Evolutionary conservation across 2,113 vertebrate genomes (phyloP).

Genomic region (Phaethon lepturus): DNA sequence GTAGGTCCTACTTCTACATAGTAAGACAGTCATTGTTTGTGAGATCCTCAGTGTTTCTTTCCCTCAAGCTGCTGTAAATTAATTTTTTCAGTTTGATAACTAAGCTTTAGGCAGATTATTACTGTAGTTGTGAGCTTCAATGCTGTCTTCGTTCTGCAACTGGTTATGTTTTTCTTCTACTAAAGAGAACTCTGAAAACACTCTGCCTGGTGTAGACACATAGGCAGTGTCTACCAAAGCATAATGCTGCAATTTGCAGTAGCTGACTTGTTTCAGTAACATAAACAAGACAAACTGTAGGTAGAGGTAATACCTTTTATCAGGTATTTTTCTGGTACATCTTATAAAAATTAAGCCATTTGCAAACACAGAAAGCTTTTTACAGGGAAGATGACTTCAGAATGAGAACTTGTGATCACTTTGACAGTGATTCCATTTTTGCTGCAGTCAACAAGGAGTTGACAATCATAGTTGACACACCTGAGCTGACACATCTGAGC

Average conservation of each 20-base stretch:
- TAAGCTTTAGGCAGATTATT: slow-evolving; percentile 28
- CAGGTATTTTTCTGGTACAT: background rate
- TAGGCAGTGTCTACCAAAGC: background rate
- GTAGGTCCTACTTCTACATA: background rate
- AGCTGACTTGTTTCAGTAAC: background rate
- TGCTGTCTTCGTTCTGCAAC: background rate
- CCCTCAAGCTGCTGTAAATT: background rate
- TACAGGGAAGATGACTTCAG: background rate
- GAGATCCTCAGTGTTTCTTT: background rate
- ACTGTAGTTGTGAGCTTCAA: slow-evolving; percentile 10
- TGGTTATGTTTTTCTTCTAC: background rate
- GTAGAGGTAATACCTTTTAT: background rate
- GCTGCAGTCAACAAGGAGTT: background rate
- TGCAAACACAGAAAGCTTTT: background rate
- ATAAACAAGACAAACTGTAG: background rate
- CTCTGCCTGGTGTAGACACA: background rate
- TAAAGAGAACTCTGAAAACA: background rate
- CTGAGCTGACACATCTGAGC: background rate
- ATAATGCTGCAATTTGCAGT: background rate
- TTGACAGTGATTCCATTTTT: background rate
- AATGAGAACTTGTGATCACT: background rate
- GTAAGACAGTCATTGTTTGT: background rate
- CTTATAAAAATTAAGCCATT: background rate
- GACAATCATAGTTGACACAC: background rate
- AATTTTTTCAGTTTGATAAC: background rate